Evolutionary conservation across 2,797 vertebrate species (phyloP).

Genomic region (Otolemur crassicaudatus): DNA sequence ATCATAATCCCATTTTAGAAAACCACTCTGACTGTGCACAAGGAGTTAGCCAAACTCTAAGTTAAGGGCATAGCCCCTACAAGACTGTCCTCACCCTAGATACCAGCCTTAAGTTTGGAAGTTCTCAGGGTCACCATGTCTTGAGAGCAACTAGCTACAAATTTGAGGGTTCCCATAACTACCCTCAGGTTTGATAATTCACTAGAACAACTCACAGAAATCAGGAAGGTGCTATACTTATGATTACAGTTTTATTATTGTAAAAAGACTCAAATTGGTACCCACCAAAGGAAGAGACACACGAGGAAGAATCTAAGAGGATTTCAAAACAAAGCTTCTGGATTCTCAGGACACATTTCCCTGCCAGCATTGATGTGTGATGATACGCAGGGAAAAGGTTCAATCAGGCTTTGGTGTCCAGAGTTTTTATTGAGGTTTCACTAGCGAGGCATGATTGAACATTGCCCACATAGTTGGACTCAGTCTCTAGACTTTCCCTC

Average conservation of each 20-base stretch:
- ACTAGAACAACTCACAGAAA: slow-evolving; percentile 13
- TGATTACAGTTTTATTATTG: not conserved
- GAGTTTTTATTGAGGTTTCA: not conserved
- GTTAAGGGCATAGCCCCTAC: not conserved
- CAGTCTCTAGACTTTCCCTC: not conserved
- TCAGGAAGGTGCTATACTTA: not conserved
- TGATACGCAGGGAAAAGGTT: not conserved
- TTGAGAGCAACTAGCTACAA: not conserved
- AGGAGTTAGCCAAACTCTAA: not conserved
- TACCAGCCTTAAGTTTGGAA: not conserved
- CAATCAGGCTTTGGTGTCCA: not conserved
- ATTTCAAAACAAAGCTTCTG: not conserved
- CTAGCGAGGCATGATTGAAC: not conserved
- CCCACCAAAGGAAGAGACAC: not conserved
- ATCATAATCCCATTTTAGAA: slow-evolving; percentile 26
- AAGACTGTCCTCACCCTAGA: not conserved
- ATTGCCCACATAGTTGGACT: not conserved
- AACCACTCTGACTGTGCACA: not conserved
- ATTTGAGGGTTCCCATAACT: not conserved
- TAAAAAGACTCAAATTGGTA: not conserved
- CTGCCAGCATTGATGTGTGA: not conserved
- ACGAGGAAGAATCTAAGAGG: not conserved
- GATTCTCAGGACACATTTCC: not conserved
- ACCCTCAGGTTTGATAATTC: slow-evolving; percentile 1
- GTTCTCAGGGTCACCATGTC: not conserved